Evolutionary conservation across 1,140 invertebrate genomes (phyloP), one percentile per base, ranked within the genome.

Genomic region (Branchinecta lindahli): DNA sequence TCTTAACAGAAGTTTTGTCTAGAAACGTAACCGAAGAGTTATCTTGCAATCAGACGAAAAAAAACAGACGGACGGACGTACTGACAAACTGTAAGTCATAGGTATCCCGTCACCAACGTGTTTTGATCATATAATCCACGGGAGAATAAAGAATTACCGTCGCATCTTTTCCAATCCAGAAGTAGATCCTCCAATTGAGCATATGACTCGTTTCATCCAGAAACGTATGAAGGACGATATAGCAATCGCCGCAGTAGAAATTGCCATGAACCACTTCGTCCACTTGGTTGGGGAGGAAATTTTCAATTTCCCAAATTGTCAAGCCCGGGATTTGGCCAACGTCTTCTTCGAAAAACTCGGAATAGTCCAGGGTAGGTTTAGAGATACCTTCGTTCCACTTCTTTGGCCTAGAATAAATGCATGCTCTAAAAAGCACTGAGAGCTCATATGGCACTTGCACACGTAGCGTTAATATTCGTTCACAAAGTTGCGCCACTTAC

Each of bases 211-310:
- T 88, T 9, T 68, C 80, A 78, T 98, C 94, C 47, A 89, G 80
- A 47, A 81, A 85, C 0, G 96, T 99, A 79, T 96, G 94, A 66
- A 99, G 80, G 69, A 99, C 84, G 74, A 99, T 98, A 77, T 99
- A 99, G 80, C 96, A 99, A 80, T 99, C 97, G 15, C 92, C 96
- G 81, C 98, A 94, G 77, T 98, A 99, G 80, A 99, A 99, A 80
- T 98, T 97, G 8, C 97, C 96, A 81, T 96, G 88, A 0, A 91
- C 86, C 10, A 88, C 90, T 84, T 92, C 86, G 71, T 92, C 89
- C 70, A 98, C 78, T 75, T 88, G 87, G 78, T 95, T 96, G 0
- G 96, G 96, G 71, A 98, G 81, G 78, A 99, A 99, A 79, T 99
- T 99, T 80, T 99, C 96, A 72, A 99, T 99, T 82, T 98, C 95